phyloP scores from a whole-genome alignment of 2,113 vertebrate genomes.

The Psophia crepitans region DNA sequence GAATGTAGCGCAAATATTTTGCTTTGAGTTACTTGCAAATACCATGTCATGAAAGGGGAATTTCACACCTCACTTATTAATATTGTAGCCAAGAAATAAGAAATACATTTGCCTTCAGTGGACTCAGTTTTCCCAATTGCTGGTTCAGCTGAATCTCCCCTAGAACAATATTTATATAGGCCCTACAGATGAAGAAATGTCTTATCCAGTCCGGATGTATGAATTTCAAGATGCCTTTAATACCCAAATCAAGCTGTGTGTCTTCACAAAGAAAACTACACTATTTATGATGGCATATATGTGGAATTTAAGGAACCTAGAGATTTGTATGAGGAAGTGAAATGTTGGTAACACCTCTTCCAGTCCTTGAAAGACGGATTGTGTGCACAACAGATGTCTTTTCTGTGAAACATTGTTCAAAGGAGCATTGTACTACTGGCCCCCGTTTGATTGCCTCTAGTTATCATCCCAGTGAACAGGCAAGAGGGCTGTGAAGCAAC shows the following conservation, averaged over 20 bases:
- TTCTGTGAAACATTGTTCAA: slow-evolving; percentile 1
- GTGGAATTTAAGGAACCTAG: slow-evolving; percentile 21
- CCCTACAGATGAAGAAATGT: slow-evolving; percentile 42
- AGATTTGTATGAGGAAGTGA: slow-evolving; percentile 55
- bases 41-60: not conserved
- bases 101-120: slow-evolving; percentile 27
- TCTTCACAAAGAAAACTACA: slow-evolving; percentile 50
- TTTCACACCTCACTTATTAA: slow-evolving; percentile 55
- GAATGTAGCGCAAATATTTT: slow-evolving; percentile 28
- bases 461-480: not conserved
- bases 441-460: not conserved
- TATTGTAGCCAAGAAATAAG: slow-evolving; percentile 34
- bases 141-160: slow-evolving; percentile 55
- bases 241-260: slow-evolving; percentile 45
- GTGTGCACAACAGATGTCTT: slow-evolving; percentile 44
- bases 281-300: slow-evolving; percentile 36
- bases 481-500: not conserved
- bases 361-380: not conserved
- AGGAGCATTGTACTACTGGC: not conserved
- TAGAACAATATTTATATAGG: slow-evolving; percentile 63
- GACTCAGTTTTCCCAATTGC: slow-evolving; percentile 44
- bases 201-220: slow-evolving; percentile 24
- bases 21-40: slow-evolving; percentile 32
- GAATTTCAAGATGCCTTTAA: slow-evolving; percentile 58
- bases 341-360: slow-evolving; percentile 43